These are phyloP conservation scores for Xylocampa areola DNA, from an alignment of 2,888 invertebrate species.

Conservation along the genomic window DNA sequence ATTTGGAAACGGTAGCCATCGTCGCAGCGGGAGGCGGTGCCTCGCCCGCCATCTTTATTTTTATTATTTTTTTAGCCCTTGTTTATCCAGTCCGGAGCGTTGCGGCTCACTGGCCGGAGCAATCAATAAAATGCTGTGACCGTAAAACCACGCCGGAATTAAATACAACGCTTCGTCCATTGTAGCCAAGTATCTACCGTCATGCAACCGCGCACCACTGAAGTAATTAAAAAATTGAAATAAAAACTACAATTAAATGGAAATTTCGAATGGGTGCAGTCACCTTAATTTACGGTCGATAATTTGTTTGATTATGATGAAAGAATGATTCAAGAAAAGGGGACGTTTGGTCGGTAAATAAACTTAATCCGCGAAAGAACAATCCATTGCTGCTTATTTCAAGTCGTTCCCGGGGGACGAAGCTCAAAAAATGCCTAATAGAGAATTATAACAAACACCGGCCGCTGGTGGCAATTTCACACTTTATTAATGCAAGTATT, in stretches of 20 bases:
- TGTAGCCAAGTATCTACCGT: constrained; percentile 67
- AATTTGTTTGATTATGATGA: constrained; percentile 42
- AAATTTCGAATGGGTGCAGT: constrained; percentile 49
- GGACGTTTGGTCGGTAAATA: constrained; percentile 26
- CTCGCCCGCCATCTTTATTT: constrained; percentile 84
- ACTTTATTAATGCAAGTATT: constrained; percentile 90
- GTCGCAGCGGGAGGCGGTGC: constrained; percentile 86
- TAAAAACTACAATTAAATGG: constrained; percentile 53
- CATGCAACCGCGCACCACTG: constrained; percentile 63
- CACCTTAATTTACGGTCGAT: constrained; percentile 49
- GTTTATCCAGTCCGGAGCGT: constrained; percentile 86
- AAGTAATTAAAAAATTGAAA: constrained; percentile 73
- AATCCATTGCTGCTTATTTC: constrained; percentile 67
- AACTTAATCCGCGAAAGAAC: constrained; percentile 65
- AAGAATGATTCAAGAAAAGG: constrained; percentile 25
- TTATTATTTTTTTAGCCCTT: constrained; percentile 83
- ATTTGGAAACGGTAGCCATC: constrained; percentile 86
- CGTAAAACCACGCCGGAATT: constrained; percentile 84
- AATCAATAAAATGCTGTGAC: constrained; percentile 87
- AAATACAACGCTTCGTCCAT: constrained; percentile 74
- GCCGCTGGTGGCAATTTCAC: constrained; percentile 87
- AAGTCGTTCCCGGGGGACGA: constrained; percentile 59
- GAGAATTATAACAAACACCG: constrained; percentile 86
- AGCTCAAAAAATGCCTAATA: constrained; percentile 79
- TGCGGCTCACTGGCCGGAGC: constrained; percentile 82